phyloP scores from a whole-genome alignment of 2,888 invertebrate genomes.

The Hedychridium roseum region DNA sequence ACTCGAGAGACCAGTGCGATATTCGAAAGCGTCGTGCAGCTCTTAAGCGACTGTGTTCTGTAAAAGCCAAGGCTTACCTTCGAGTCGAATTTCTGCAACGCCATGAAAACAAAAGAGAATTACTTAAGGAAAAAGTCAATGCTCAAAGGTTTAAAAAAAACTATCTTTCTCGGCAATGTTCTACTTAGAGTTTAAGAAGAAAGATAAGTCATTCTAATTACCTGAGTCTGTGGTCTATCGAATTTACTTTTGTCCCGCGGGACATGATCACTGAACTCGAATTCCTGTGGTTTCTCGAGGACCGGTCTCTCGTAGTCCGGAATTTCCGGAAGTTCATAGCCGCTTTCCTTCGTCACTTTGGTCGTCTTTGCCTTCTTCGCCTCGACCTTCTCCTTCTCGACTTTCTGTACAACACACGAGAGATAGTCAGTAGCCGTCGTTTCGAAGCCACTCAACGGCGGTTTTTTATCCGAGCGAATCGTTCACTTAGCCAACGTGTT shows the following conservation, averaged over 20 bases:
- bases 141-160: slow-evolving; percentile 7
- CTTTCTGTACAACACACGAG: slow-evolving; percentile 47
- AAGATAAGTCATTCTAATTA: slow-evolving; percentile 24
- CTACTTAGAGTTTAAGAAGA: not conserved
- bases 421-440: not conserved
- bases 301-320: slow-evolving; percentile 72
- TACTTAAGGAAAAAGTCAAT: slow-evolving; percentile 3
- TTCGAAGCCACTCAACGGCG: too few relatives aligned
- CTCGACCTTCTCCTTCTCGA: slow-evolving; percentile 55
- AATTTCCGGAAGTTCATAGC: slow-evolving; percentile 59
- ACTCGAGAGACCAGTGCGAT: too few relatives aligned
- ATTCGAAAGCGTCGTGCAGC: too few relatives aligned
- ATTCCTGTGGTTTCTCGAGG: slow-evolving; percentile 56
- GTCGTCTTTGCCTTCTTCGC: slow-evolving; percentile 53
- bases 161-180: not conserved
- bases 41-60: too few relatives aligned
- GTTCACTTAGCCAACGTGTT: not conserved
- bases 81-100: slow-evolving; percentile 56
- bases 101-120: slow-evolving; percentile 36
- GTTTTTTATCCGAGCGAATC: not conserved
- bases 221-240: slow-evolving; percentile 55
- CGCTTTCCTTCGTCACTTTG: slow-evolving; percentile 52
- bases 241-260: slow-evolving; percentile 58
- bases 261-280: slow-evolving; percentile 54
- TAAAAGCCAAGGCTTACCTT: too few relatives aligned